These are phyloP conservation scores for Drosophila diplacantha DNA, from an alignment of 2,888 invertebrate species.

Conservation along the genomic window DNA sequence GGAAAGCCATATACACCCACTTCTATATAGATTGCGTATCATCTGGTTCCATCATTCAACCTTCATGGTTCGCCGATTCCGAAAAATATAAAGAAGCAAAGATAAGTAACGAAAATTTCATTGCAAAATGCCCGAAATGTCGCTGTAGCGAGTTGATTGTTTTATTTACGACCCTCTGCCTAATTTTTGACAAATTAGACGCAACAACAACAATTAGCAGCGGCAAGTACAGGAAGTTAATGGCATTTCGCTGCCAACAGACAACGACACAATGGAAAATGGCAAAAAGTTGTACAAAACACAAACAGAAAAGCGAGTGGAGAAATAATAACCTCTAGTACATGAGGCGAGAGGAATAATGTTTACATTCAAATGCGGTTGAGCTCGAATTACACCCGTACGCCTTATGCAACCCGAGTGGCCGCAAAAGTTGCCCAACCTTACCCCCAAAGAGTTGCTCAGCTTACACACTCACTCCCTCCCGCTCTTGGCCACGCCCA, in stretches of 20 bases:
- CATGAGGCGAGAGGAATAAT: constrained; percentile 13
- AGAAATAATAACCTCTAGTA: constrained; percentile 32
- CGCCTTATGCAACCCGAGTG: constrained; percentile 33
- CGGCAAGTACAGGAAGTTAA: constrained; percentile 58
- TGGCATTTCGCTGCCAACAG: constrained; percentile 49
- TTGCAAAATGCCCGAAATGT: constrained; percentile 58
- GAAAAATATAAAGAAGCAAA: constrained; percentile 29
- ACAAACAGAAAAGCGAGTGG: constrained; percentile 9
- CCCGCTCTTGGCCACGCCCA: constrained; percentile 20
- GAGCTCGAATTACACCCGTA: constrained; percentile 26
- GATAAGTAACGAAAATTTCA: constrained; percentile 23
- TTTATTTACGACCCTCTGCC: constrained; percentile 67
- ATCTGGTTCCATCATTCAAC: constrained; percentile 36
- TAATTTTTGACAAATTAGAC: constrained; percentile 70
- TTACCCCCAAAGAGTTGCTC: constrained; percentile 28
- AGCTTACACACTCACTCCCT: constrained; percentile 28
- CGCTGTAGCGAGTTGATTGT: constrained; percentile 64
- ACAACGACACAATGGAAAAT: constrained; percentile 21
- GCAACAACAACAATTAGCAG: constrained; percentile 40
- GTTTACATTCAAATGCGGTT: constrained; percentile 40
- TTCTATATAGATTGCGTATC: constrained; percentile 10
- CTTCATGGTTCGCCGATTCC: constrained; percentile 60
- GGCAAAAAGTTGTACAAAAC: constrained; percentile 22
- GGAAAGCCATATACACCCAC: constrained; percentile 8
- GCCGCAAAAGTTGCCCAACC: constrained; percentile 31